Evolutionary conservation across 2,797 vertebrate species (phyloP), one percentile per base, ranked within the genome.

Genomic region (Propithecus deckenii): DNA sequence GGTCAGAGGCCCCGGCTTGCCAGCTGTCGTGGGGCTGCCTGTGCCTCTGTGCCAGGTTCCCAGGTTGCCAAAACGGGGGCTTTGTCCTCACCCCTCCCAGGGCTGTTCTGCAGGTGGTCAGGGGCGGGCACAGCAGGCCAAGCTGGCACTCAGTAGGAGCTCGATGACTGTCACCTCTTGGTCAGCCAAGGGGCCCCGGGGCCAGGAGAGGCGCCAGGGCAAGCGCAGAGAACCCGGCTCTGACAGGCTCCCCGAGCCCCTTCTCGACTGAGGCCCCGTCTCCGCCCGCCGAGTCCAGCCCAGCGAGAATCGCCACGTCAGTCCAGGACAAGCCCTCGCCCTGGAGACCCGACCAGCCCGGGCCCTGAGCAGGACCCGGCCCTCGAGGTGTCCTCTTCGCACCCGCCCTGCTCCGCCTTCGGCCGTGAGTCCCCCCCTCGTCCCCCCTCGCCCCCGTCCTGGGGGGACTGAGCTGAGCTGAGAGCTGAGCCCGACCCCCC

Each of bases 281-380:
- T 25, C 2, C 18, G 7, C 57, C 79, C 2, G 28, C 5, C 7
- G 9, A 11, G 7, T 41, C 43, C 55, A 30, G 22, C 25, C 25
- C 52, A 20, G 1, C 52, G 61, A 76, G 65, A 52, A 17, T 3
- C 32, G 25, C 48, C 4, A 41, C 7, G 46, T 35, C 20, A 14
- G 35, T 17, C 28, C 57, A 25, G 8, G 76, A 38, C 4, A 1
- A 6, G 38, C 35, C 35, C 63, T 4, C 1, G 0, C 4, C 78
- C 9, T 18, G 35, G n/a, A 18, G 50, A 4, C 17, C 18, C 23
- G 63, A 25, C 57, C 35, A 35, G 22, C 43, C 52, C 5, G 71
- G 20, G 11, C 63, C 46, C 9, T 6, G 35, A 57, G 0, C 9
- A 61, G 23, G n/a, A 80, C 3, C 32, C 28, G 4, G 55, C 72